Percentiles rank a stretch among this genome's conserved stretches.
Conservation (phyloP, 2,113 vertebrate genomes). For the Apistogramma diplotaenia region DNA sequence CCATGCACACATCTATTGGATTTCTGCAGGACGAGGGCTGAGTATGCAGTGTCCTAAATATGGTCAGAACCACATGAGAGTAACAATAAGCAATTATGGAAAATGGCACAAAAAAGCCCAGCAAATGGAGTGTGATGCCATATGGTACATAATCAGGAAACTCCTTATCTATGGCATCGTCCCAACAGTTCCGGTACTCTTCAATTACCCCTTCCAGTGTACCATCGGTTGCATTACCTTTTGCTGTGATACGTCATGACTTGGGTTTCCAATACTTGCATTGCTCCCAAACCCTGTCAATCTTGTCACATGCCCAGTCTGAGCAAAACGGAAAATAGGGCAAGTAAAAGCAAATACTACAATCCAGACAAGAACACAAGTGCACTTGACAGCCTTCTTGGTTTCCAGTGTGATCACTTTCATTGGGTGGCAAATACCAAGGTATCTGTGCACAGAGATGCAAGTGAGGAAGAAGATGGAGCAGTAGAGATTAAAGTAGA, state of each 20-base stretch:
- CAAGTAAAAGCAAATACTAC: constrained; percentile 81
- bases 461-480: constrained; percentile 90
- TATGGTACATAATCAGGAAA: constrained; percentile 81
- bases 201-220: constrained; percentile 12
- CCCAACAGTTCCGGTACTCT: constrained; percentile 80
- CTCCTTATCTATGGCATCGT: constrained; percentile 81
- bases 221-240: constrained; percentile 15
- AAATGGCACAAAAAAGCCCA: constrained; percentile 82
- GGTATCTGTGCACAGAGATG: constrained; percentile 85
- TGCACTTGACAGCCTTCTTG: constrained; percentile 78
- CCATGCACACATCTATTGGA: not conserved
- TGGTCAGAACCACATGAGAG: constrained; percentile 80
- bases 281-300: constrained; percentile 2
- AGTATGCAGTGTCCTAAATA: constrained; percentile 76
- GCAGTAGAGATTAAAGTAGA: constrained; percentile 87
- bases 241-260: not conserved
- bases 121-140: constrained; percentile 77
- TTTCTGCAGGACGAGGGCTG: constrained; percentile 44
- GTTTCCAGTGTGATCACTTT: constrained; percentile 79
- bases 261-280: not conserved
- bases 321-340: constrained; percentile 82
- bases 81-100: constrained; percentile 84
- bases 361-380: constrained; percentile 80
- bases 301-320: constrained; percentile 68
- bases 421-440: constrained; percentile 82